Percentiles rank a stretch among this genome's conserved stretches.
These are phyloP conservation scores for Microplitis demolitor DNA, from an alignment of 1,140 invertebrate species.

Conservation along the genomic window DNA sequence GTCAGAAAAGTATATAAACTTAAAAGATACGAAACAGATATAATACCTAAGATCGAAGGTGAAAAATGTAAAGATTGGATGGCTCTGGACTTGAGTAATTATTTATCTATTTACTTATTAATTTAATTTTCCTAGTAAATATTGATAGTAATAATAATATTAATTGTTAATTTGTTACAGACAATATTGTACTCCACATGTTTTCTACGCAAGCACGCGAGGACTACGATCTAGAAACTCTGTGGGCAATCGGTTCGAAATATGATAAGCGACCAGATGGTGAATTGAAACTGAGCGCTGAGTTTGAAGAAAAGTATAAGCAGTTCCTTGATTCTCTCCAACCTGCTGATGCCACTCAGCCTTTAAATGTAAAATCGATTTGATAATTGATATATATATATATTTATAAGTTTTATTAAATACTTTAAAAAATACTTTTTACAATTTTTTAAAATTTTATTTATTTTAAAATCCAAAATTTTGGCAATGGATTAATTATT, in stretches of 20 bases:
- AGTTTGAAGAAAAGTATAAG: constrained; percentile 70
- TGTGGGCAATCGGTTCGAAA: constrained; percentile 85
- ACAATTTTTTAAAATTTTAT: too few species aligned
- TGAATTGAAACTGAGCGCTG: constrained; percentile 62
- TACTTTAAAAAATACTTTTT: too few species aligned
- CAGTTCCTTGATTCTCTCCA: constrained; percentile 66
- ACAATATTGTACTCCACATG: constrained; percentile 90
- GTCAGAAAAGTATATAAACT: constrained; percentile 80
- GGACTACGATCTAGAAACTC: constrained; percentile 84
- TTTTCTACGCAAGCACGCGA: constrained; percentile 74
- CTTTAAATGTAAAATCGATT: neutral
- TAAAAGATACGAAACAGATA: constrained; percentile 70
- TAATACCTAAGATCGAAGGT: constrained; percentile 78
- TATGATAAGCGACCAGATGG: constrained; percentile 74
- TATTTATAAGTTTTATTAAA: too few species aligned
- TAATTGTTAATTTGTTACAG: constrained; percentile 57
- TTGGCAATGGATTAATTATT: too few species aligned
- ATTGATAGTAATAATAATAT: too few species aligned
- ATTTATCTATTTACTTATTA: constrained; percentile 12
- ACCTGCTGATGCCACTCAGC: constrained; percentile 52
- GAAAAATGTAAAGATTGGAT: constrained; percentile 79
- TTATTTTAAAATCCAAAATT: too few species aligned
- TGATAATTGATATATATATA: too few species aligned
- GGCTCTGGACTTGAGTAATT: constrained; percentile 84
- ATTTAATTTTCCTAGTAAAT: neutral